phyloP scores from a whole-genome alignment of 2,113 vertebrate genomes.

The Rhineura floridana region DNA sequence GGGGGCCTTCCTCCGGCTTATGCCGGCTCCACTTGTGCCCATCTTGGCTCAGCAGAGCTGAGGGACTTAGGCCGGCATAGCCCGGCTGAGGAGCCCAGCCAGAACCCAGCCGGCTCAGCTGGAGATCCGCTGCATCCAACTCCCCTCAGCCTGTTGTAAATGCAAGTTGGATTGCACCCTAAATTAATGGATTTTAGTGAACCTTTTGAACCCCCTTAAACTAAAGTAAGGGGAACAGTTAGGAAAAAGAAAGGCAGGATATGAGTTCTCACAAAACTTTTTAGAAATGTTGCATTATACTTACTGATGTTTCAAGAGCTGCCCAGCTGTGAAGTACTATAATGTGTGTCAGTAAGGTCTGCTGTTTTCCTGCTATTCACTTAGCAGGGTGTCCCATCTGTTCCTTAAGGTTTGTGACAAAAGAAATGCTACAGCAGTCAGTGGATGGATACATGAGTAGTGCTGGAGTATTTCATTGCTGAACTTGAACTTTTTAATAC shows the following conservation, averaged over 20 bases:
- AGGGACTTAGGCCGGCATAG: too few species aligned
- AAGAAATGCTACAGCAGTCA: conserved; percentile 20
- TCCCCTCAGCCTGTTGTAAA: too few species aligned
- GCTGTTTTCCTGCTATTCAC: neutral
- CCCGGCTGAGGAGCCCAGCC: too few species aligned
- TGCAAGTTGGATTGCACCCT: too few species aligned
- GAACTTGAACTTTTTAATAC: neutral
- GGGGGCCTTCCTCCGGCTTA: too few species aligned
- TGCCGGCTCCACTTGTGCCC: too few species aligned
- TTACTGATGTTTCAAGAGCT: neutral
- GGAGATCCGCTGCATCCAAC: too few species aligned
- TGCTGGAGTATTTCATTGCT: neutral
- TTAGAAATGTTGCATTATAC: neutral
- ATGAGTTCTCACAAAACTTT: accelerated
- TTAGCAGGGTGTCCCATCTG: conserved; percentile 7
- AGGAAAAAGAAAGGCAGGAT: neutral
- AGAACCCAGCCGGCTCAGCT: too few species aligned
- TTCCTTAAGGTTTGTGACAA: neutral
- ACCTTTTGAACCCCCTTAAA: neutral
- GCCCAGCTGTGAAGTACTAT: conserved; percentile 32
- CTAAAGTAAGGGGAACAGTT: neutral
- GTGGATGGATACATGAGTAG: neutral
- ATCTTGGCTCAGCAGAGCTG: too few species aligned
- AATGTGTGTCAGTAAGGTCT: neutral
- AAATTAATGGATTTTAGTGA: neutral